phyloP scores from a whole-genome alignment of 1,140 invertebrate genomes.

The Calliopsis andreniformis region DNA sequence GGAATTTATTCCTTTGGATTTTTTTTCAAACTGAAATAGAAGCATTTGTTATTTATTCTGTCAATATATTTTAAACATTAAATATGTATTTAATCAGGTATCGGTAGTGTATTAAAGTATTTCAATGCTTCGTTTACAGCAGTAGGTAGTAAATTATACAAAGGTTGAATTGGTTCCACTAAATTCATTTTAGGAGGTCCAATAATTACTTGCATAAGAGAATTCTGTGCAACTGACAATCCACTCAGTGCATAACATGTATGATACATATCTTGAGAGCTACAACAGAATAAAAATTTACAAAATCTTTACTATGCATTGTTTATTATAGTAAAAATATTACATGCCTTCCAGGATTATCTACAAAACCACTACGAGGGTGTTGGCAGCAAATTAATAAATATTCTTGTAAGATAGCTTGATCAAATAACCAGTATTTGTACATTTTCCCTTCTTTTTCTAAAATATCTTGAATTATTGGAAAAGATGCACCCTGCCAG shows the following conservation, averaged over 20 bases:
- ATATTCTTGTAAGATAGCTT: constrained; percentile 96
- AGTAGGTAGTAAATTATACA: constrained; percentile 74
- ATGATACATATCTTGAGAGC: constrained; percentile 95
- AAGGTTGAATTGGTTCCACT: constrained; percentile 74
- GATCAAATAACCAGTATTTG: constrained; percentile 88
- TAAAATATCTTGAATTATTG: constrained; percentile 86
- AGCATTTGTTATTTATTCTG: constrained; percentile 35
- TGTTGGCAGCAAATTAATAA: constrained; percentile 96
- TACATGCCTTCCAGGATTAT: constrained; percentile 96
- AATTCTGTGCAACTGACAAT: constrained; percentile 96
- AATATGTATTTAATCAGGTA: constrained; percentile 68
- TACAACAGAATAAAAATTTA: constrained; percentile 79
- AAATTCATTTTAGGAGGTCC: constrained; percentile 65
- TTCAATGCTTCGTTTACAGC: constrained; percentile 71
- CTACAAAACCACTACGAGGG: constrained; percentile 93
- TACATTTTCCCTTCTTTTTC: constrained; percentile 79
- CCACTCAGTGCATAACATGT: constrained; percentile 98
- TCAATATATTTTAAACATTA: constrained; percentile 43
- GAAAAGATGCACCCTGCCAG: constrained; percentile 97
- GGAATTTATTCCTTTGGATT: too few relatives aligned
- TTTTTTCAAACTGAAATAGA: constrained; percentile 46
- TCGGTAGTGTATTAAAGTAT: constrained; percentile 73
- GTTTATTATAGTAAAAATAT: background rate
- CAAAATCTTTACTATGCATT: constrained; percentile 30
- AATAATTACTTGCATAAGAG: constrained; percentile 80